These are phyloP conservation scores for Zaprionus camerounensis DNA, from an alignment of 1,140 invertebrate species.

Conservation along the genomic window DNA sequence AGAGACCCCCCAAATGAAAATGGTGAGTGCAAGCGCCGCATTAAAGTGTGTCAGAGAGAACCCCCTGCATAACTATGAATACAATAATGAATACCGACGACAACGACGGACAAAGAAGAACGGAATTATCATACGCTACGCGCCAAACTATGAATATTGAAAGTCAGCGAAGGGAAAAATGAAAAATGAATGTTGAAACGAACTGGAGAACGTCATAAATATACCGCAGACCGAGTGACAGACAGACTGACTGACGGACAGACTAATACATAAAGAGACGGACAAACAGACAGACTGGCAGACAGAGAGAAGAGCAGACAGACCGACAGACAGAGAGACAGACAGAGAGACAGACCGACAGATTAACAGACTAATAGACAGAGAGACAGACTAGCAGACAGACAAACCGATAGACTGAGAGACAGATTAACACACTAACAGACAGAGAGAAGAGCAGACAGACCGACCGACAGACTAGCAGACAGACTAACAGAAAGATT, in stretches of 20 bases:
- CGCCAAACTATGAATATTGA: slow-evolving; percentile 55
- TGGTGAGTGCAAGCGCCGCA: slow-evolving; percentile 64
- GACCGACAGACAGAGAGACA: background rate
- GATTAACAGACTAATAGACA: background rate
- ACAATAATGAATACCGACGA: slow-evolving; percentile 1
- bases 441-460: background rate
- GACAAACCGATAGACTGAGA: background rate
- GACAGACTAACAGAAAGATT: background rate
- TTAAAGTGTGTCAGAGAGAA: slow-evolving; percentile 51
- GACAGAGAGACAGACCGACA: background rate
- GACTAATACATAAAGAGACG: too few relatives aligned
- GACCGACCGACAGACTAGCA: background rate
- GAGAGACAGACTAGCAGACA: background rate
- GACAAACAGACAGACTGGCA: background rate
- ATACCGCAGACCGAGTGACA: slow-evolving; percentile 19
- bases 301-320: background rate
- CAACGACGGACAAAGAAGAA: background rate
- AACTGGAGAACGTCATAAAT: slow-evolving; percentile 48
- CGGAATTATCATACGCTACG: background rate
- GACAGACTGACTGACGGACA: slow-evolving; percentile 7
- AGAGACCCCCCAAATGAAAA: slow-evolving; percentile 17
- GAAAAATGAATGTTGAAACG: slow-evolving; percentile 69
- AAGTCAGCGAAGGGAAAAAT: slow-evolving; percentile 72
- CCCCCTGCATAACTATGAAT: background rate
- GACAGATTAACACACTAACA: background rate